Percentiles rank a stretch among this genome's conserved stretches.
phyloP scores from a whole-genome alignment of 2,888 invertebrate genomes.

The Drosophila leonis region DNA sequence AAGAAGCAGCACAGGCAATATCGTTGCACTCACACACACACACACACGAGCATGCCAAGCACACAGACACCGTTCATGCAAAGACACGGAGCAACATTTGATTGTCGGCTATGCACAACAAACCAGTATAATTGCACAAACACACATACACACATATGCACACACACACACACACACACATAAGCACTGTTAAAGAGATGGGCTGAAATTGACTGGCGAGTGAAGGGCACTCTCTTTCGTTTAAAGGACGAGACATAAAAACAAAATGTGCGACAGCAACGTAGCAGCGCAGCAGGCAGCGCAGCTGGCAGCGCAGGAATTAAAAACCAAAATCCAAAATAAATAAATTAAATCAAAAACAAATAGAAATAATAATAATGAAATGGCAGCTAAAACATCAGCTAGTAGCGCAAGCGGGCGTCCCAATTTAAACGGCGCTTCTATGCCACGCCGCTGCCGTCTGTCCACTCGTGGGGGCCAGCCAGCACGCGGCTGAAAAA shows the following conservation, averaged over 20 bases:
- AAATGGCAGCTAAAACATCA: slow-evolving; percentile 57
- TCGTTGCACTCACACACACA: slow-evolving; percentile 54
- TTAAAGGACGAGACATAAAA: slow-evolving; percentile 50
- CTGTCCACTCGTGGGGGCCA: slow-evolving; percentile 34
- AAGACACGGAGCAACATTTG: slow-evolving; percentile 68
- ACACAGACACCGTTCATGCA: slow-evolving; percentile 42
- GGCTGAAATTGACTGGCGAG: slow-evolving; percentile 49
- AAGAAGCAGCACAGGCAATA: slow-evolving; percentile 48
- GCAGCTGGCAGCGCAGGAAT: slow-evolving; percentile 3
- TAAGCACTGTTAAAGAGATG: slow-evolving; percentile 34
- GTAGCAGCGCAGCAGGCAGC: slow-evolving; percentile 17
- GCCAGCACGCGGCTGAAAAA: slow-evolving; percentile 57
- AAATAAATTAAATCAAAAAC: slow-evolving; percentile 5
- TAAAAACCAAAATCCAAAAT: slow-evolving; percentile 4
- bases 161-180: slow-evolving; percentile 14
- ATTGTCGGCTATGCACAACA: slow-evolving; percentile 75
- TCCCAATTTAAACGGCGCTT: slow-evolving; percentile 46
- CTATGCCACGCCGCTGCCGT: background rate
- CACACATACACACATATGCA: slow-evolving; percentile 44
- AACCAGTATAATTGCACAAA: slow-evolving; percentile 76
- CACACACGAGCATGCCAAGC: slow-evolving; percentile 3
- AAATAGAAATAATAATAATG: slow-evolving; percentile 49
- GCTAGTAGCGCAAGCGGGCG: slow-evolving; percentile 29
- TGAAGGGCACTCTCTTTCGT: slow-evolving; percentile 68
- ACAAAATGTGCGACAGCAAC: slow-evolving; percentile 37